phyloP scores from a whole-genome alignment of 2,113 vertebrate species.

The Ovibos moschatus region DNA sequence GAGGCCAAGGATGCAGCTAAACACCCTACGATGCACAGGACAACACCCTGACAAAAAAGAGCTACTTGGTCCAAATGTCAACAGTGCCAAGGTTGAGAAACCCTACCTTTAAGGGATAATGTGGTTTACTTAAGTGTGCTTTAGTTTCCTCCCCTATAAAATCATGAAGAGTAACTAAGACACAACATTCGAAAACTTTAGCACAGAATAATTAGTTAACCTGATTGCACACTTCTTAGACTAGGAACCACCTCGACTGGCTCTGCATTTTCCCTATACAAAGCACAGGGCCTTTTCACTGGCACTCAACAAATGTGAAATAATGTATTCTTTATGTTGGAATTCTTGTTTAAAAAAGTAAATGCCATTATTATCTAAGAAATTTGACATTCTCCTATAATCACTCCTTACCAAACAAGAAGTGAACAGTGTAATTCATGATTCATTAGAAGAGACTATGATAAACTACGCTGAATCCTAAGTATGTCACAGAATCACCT shows the following conservation, averaged over 20 bases:
- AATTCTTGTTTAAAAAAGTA: conserved; percentile 20
- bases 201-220: neutral
- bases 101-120: neutral
- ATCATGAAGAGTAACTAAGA: neutral
- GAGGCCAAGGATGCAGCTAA: neutral
- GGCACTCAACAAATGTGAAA: conserved; percentile 19
- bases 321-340: neutral
- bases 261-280: neutral
- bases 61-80: neutral
- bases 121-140: neutral
- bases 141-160: neutral
- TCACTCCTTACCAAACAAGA: neutral
- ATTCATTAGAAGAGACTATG: neutral
- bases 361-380: conserved; percentile 34
- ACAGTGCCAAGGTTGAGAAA: neutral
- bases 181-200: neutral
- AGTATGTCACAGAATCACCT: neutral
- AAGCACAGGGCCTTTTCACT: neutral
- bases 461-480: neutral
- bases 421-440: neutral
- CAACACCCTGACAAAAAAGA: neutral
- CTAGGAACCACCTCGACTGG: neutral
- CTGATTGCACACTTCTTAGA: neutral
- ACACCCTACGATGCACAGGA: neutral
- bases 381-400: neutral